Evolutionary conservation across 2,888 invertebrate species (phyloP).

Genomic region (Drepanosiphum platanoidis): DNA sequence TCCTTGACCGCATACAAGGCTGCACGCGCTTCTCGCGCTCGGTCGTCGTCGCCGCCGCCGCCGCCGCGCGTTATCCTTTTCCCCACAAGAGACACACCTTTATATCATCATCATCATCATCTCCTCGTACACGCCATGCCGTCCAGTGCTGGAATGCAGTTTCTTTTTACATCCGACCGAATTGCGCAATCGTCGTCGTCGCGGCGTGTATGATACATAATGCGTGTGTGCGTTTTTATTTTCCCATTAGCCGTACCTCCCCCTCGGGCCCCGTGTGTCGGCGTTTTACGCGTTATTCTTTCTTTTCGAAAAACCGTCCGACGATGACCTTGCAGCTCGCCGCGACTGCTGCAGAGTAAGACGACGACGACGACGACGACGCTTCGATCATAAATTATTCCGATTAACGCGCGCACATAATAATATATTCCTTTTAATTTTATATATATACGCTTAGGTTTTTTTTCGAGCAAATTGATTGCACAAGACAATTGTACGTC

Average conservation of each 20-base stretch:
- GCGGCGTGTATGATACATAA: constrained; percentile 7
- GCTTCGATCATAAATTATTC: constrained; percentile 44
- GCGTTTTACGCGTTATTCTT: constrained; percentile 36
- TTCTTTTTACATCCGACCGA: constrained; percentile 50
- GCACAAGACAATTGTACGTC: constrained; percentile 36
- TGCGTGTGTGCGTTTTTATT: constrained; percentile 19
- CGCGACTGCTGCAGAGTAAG: too few relatives aligned
- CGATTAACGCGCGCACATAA: constrained; percentile 1
- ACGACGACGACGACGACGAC: not conserved
- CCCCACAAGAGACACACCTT: constrained; percentile 44
- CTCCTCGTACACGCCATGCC: not conserved
- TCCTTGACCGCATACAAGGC: constrained; percentile 61
- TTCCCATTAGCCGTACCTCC: constrained; percentile 9
- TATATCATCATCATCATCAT: too few relatives aligned
- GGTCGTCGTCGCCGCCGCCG: too few relatives aligned
- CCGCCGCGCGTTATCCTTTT: constrained; percentile 36
- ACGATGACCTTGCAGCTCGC: constrained; percentile 37
- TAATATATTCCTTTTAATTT: not conserved
- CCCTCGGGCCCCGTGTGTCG: not conserved
- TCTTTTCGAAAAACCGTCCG: constrained; percentile 44
- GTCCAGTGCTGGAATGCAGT: constrained; percentile 53
- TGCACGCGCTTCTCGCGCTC: constrained; percentile 24
- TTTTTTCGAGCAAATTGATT: constrained; percentile 29
- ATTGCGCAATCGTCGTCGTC: constrained; percentile 59
- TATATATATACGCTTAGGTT: not conserved